Conservation (phyloP, 2,888 invertebrate species). For the Megalurothrips usitatus region DNA sequence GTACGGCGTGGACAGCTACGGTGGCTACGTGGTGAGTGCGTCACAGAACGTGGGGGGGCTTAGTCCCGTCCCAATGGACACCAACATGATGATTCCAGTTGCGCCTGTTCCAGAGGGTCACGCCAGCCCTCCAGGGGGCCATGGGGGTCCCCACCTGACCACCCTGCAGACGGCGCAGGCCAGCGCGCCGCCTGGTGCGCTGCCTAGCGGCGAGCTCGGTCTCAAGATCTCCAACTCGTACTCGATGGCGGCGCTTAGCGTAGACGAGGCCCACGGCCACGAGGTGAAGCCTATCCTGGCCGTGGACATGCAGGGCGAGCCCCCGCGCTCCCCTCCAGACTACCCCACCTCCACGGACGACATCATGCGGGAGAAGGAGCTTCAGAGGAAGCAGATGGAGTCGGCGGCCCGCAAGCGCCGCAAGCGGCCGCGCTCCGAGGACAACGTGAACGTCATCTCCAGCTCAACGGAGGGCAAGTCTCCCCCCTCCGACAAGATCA, state of each 20-base stretch:
- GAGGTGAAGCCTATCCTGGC: background rate
- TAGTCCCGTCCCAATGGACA: constrained; percentile 46
- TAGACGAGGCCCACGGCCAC: background rate
- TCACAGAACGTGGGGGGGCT: constrained; percentile 76
- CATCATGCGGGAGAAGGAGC: constrained; percentile 24
- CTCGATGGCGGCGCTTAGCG: constrained; percentile 8
- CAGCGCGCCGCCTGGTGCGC: background rate
- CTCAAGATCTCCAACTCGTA: background rate
- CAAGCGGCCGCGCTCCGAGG: constrained; percentile 40
- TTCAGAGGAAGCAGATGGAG: constrained; percentile 27
- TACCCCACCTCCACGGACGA: constrained; percentile 18
- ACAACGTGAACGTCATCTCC: constrained; percentile 22
- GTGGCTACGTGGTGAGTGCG: constrained; percentile 48
- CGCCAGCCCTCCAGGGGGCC: background rate
- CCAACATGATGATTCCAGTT: constrained; percentile 3
- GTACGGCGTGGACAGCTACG: constrained; percentile 29
- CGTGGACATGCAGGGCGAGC: background rate
- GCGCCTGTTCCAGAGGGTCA: background rate
- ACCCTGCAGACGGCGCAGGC: background rate
- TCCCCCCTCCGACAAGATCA: background rate
- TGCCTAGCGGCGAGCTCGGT: background rate
- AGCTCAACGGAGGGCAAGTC: constrained; percentile 18
- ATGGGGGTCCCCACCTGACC: background rate
- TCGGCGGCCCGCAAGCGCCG: constrained; percentile 43
- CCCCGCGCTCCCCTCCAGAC: background rate